A percentile compares a stretch with the other conserved stretches of the same genome.
Conservation (phyloP, 2,113 vertebrate species). For the Cranoglanis bouderius region DNA sequence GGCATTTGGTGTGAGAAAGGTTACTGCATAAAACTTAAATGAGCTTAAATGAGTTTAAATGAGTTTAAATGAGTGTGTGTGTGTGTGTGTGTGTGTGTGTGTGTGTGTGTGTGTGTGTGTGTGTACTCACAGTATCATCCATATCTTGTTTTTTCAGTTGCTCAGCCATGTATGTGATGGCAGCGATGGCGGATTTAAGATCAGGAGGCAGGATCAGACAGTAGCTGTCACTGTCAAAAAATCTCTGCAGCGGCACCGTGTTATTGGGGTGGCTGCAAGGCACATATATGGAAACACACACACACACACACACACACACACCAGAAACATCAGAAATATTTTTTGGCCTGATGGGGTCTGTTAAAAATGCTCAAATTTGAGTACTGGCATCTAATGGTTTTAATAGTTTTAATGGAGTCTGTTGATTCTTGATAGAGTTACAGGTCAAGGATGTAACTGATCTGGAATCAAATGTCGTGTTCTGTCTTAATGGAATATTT, state of each 20-base stretch:
- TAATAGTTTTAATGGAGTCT: background rate
- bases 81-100: background rate
- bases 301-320: constrained; percentile 9
- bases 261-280: constrained; percentile 61
- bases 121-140: constrained; percentile 70
- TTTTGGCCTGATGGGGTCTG: background rate
- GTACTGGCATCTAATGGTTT: background rate
- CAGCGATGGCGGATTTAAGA: constrained; percentile 78
- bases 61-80: background rate
- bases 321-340: background rate
- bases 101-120: constrained; percentile 31
- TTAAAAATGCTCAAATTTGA: background rate
- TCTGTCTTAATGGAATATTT: background rate
- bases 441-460: background rate
- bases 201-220: constrained; percentile 79
- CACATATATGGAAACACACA: background rate
- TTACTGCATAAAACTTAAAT: background rate
- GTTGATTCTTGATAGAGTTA: background rate
- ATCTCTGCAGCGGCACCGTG: constrained; percentile 69
- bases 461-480: background rate
- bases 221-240: constrained; percentile 69
- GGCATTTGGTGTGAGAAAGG: background rate
- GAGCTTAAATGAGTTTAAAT: background rate
- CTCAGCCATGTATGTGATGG: constrained; percentile 77
- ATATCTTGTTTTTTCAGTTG: constrained; percentile 77